These are phyloP conservation scores for Patiria pectinifera DNA, from an alignment of 53 echinoderm and acorn worm species.

Conservation along the genomic window DNA sequence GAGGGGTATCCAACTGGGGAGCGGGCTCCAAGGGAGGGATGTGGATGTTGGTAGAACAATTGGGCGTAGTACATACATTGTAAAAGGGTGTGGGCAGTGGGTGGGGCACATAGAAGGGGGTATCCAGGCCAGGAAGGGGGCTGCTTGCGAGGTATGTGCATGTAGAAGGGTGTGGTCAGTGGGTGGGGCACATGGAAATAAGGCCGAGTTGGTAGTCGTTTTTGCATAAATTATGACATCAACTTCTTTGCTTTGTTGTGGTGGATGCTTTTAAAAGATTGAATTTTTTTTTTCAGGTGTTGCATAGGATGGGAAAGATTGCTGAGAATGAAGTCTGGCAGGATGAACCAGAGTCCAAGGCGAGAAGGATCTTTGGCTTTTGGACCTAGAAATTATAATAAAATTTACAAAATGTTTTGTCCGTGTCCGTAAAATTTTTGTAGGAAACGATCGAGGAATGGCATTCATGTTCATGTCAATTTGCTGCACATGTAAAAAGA, in stretches of 20 bases:
- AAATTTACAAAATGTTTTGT: no score
- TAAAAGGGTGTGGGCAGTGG: no score
- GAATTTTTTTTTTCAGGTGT: slow-evolving; percentile 40
- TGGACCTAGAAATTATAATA: no score
- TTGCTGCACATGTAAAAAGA: no score
- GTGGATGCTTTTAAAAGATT: neutral
- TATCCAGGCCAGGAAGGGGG: slow-evolving; percentile 79
- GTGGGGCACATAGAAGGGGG: slow-evolving; percentile 61
- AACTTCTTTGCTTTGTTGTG: neutral
- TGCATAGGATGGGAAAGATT: slow-evolving; percentile 77
- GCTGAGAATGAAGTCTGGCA: slow-evolving; percentile 79
- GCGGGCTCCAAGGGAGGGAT: neutral
- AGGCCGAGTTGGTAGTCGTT: neutral
- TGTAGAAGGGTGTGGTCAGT: neutral
- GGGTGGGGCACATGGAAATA: neutral
- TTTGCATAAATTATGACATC: neutral
- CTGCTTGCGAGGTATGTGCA: slow-evolving; percentile 74
- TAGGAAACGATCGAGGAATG: no score
- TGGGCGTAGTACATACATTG: no score
- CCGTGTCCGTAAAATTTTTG: no score
- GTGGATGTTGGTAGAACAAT: no score
- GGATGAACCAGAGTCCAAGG: slow-evolving; percentile 81
- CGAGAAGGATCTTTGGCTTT: neutral
- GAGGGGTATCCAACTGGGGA: no score
- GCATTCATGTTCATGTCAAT: no score